Base-by-base conservation (phyloP, 1,140 invertebrate genomes). In the Scaptomyza pallida region DNA sequence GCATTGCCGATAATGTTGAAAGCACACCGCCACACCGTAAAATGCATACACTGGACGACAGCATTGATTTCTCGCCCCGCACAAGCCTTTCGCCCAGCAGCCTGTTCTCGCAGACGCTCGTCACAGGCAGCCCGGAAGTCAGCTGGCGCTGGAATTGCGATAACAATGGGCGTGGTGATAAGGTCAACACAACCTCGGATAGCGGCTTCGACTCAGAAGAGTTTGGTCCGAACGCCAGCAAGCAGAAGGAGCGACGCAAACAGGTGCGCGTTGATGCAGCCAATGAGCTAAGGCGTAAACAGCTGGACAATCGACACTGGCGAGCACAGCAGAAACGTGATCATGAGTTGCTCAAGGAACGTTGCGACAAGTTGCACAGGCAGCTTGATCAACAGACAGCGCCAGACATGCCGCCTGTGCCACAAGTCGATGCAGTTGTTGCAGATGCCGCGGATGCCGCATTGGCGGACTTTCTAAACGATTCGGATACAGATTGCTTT, bases 141-240 rank as follows among this genome's bases (percentile, higher is more conserved):
- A 68, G 81, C 8, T 90, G 89, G 89, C 82, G 86, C 10, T 90
- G 89, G 89, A 77, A 79, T 16, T 75, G 70, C 6, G 71, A 73
- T 41, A 64, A 40, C 3, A 56, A 51, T 23, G 37, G 9, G 16
- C 68, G 67, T 16, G 56, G 63, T 5, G 60, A 77, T 6, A 68
- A 61, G 6, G 55, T 65, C 0, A 79, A 86, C 15, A 75, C 78
- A 0, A 90, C 78, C 0, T 78, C 74, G 0, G 89, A 90, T 45
- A 90, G 81, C 3, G 79, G 85, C 33, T 89, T 90, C 8, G 71
- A 85, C 33, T 90, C 89, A 3, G 78, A 68, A 0, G 85, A 89
- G 71, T 62, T 83, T 0, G 56, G 67, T 3, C 13, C 13, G 0
- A 23, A 50, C 26, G 45, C 40, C 2, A 43, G 16, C 23, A 62